Evolutionary conservation across 2,113 vertebrate genomes (phyloP).

Genomic region (Craseonycteris thonglongyai): DNA sequence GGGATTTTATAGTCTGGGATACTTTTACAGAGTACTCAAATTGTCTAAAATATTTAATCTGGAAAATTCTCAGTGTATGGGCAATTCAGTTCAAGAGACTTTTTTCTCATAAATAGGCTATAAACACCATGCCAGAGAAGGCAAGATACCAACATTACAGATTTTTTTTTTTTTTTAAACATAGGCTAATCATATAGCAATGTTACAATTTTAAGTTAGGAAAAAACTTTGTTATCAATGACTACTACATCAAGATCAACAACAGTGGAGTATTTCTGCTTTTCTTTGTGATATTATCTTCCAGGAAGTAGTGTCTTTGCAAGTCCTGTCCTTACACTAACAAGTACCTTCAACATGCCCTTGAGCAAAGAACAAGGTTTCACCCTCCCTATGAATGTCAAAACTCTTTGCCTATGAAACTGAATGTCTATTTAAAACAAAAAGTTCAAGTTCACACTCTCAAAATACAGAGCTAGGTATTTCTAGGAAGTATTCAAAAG

Average conservation of each 20-base stretch:
- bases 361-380: not conserved
- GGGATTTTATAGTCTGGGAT: not conserved
- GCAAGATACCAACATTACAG: not conserved
- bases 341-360: not conserved
- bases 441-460: not conserved
- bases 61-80: not conserved
- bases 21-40: not conserved
- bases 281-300: not conserved
- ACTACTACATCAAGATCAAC: not conserved
- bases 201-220: not conserved
- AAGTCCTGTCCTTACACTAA: not conserved
- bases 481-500: not conserved
- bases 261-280: not conserved
- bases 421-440: not conserved
- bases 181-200: not conserved
- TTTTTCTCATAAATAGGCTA: not conserved
- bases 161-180: not conserved
- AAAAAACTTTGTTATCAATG: not conserved
- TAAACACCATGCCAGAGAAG: not conserved
- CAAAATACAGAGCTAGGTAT: not conserved
- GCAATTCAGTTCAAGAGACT: not conserved
- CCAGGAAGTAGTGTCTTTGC: not conserved
- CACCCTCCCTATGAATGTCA: not conserved
- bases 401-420: not conserved
- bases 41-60: not conserved